Evolutionary conservation across 2,797 vertebrate species (phyloP).

Genomic region (Emys orbicularis): DNA sequence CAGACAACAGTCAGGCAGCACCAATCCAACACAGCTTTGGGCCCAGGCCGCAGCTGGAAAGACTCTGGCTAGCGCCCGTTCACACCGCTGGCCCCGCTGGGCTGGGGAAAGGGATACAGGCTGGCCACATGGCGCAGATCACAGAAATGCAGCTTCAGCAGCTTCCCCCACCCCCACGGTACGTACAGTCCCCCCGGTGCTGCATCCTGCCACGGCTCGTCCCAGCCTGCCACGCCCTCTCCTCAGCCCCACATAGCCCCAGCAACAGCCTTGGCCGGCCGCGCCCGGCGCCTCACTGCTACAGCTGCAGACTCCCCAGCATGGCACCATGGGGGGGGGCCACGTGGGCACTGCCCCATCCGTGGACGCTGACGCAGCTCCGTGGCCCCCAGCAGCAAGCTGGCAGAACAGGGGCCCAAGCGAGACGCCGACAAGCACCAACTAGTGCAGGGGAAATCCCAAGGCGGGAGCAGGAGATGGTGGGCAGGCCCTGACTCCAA

Average conservation of each 20-base stretch:
- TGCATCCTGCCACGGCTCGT: neutral
- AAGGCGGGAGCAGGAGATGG: neutral
- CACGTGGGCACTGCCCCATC: neutral
- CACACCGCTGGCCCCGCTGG: neutral
- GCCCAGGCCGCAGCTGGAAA: neutral
- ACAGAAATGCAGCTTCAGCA: neutral
- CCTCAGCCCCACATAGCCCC: neutral
- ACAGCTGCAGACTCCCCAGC: neutral
- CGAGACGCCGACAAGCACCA: conserved; percentile 62
- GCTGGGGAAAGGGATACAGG: neutral
- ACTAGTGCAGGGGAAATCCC: conserved; percentile 69
- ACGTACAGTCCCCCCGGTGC: neutral
- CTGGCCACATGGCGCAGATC: neutral
- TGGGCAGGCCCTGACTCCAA: neutral
- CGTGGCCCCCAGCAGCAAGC: neutral
- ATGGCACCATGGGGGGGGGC: too few relatives aligned
- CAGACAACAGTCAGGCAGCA: neutral
- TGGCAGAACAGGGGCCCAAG: neutral
- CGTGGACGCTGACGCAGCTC: neutral
- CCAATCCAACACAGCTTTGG: neutral
- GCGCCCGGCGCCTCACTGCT: neutral
- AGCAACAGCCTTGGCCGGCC: too few relatives aligned
- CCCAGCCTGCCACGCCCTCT: neutral
- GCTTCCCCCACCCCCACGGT: neutral
- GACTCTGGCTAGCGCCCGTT: neutral